Conservation (phyloP, 2,113 vertebrate genomes). For the Poecile atricapillus region DNA sequence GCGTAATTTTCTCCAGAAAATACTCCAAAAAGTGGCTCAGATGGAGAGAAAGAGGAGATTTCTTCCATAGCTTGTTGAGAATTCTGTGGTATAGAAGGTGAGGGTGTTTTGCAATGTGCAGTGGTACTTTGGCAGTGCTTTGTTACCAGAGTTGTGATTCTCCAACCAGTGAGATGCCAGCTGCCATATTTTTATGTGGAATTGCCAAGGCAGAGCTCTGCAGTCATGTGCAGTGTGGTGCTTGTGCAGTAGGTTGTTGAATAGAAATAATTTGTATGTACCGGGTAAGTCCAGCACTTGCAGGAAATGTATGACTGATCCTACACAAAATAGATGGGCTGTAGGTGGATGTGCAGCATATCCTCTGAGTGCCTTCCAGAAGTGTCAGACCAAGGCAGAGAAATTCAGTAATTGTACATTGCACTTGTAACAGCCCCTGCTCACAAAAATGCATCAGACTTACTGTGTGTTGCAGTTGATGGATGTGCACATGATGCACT, state of each 20-base stretch:
- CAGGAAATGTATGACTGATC: not conserved
- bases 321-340: not conserved
- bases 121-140: not conserved
- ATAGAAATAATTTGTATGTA: not conserved
- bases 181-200: not conserved
- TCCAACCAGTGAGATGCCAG: not conserved
- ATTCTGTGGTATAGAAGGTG: not conserved
- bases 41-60: not conserved
- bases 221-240: not conserved
- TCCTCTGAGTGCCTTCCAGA: not conserved
- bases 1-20: not conserved
- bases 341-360: not conserved
- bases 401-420: not conserved
- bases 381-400: not conserved
- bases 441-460: not conserved
- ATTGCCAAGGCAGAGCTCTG: not conserved
- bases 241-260: not conserved
- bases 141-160: not conserved
- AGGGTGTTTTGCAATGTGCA: not conserved
- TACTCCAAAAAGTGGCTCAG: not conserved
- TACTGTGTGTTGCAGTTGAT: not conserved
- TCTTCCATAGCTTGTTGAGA: not conserved
- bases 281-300: not conserved
- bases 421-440: not conserved
- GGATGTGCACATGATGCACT: rapidly evolving